Percentiles rank a stretch among this genome's conserved stretches.
phyloP scores from a whole-genome alignment of 2,888 invertebrate genomes.

The Euzetes globulus region DNA sequence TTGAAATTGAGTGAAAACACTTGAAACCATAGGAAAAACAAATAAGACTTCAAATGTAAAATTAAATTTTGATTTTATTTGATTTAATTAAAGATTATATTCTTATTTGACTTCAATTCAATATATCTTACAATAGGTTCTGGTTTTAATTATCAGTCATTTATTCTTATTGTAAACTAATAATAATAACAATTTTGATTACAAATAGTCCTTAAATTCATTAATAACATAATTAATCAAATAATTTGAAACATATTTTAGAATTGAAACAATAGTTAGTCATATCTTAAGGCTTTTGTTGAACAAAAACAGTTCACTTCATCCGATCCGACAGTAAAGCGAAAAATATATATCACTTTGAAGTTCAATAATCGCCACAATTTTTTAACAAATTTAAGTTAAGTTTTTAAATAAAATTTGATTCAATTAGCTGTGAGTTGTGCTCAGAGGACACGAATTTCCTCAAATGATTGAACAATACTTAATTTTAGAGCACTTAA shows the following conservation, averaged over 20 bases:
- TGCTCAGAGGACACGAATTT: background rate
- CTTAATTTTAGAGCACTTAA: background rate
- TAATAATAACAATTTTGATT: too few species aligned
- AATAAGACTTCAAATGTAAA: background rate
- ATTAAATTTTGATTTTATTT: too few species aligned
- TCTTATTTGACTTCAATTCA: too few species aligned
- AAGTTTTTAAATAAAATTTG: too few species aligned
- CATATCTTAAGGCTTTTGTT: background rate
- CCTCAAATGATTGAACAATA: background rate
- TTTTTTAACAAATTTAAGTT: too few species aligned
- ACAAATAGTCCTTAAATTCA: background rate
- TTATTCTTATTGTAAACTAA: too few species aligned
- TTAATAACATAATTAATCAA: slow-evolving; percentile 8
- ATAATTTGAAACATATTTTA: background rate
- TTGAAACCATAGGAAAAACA: background rate
- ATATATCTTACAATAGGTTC: too few species aligned
- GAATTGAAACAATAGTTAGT: background rate
- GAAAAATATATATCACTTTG: background rate
- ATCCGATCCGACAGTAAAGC: background rate
- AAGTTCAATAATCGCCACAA: background rate
- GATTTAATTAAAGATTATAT: too few species aligned
- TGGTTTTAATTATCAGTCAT: too few species aligned
- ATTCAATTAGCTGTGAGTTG: background rate
- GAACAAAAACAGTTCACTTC: background rate
- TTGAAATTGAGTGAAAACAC: background rate